phyloP scores from a whole-genome alignment of 2,797 vertebrate genomes.

The Falco novaeseelandiae region DNA sequence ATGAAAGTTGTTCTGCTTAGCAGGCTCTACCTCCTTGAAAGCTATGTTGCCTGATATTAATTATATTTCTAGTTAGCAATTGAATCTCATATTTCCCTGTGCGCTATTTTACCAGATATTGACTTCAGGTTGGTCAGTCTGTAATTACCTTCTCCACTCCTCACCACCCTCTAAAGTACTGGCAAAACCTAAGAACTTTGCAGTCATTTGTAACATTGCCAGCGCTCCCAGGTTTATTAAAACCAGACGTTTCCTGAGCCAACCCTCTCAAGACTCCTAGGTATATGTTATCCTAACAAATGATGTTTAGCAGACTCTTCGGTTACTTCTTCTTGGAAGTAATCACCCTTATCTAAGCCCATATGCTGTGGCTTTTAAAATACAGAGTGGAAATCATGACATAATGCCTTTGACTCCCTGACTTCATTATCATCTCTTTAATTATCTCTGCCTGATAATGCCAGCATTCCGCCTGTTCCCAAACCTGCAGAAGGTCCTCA shows the following conservation, averaged over 20 bases:
- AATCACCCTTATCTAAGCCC: conserved; percentile 2
- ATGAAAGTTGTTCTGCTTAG: background rate
- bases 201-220: background rate
- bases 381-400: background rate
- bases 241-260: background rate
- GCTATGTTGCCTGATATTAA: background rate
- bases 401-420: background rate
- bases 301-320: background rate
- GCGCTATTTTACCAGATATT: background rate
- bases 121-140: background rate
- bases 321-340: background rate
- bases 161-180: background rate
- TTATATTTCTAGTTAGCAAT: background rate
- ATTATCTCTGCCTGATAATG: background rate
- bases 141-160: background rate
- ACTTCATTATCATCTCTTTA: background rate
- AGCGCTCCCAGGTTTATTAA: background rate
- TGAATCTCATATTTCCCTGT: background rate
- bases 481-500: background rate
- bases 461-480: background rate
- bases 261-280: background rate
- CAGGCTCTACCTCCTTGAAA: background rate
- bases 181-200: background rate
- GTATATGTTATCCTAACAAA: conserved; percentile 7
- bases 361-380: background rate